Evolutionary conservation across 2,888 invertebrate species (phyloP).

Genomic region (Aleiodes testaceus): DNA sequence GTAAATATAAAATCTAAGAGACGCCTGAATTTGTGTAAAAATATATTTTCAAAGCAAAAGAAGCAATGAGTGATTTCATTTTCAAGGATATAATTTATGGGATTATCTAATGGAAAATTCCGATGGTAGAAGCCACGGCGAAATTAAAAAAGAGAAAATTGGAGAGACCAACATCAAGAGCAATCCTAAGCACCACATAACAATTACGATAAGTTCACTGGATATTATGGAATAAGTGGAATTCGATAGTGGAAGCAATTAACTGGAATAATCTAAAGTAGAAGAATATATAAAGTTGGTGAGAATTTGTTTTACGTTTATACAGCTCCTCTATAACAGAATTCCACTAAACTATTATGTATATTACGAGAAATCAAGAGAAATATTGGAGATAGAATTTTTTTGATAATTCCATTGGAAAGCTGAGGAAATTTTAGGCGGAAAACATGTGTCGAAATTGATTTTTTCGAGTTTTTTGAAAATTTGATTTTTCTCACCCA

Average conservation of each 20-base stretch:
- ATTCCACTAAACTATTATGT: neutral
- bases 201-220: constrained; percentile 39
- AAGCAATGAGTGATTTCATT: constrained; percentile 25
- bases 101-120: constrained; percentile 6
- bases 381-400: no score
- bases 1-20: neutral
- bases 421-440: no score
- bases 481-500: no score
- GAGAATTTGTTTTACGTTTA: constrained; percentile 39
- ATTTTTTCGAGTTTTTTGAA: no score
- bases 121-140: neutral
- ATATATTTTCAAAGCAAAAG: neutral
- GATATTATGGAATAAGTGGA: constrained; percentile 41
- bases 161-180: constrained; percentile 19
- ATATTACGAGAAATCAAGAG: no score
- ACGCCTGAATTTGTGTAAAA: neutral
- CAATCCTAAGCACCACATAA: constrained; percentile 38
- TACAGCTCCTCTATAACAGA: neutral
- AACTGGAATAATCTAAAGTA: constrained; percentile 42
- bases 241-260: constrained; percentile 41
- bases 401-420: no score
- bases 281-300: constrained; percentile 33
- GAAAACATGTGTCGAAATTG: no score
- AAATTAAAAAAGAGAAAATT: constrained; percentile 10
- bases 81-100: constrained; percentile 4